A percentile compares a stretch with the other conserved stretches of the same genome.
Conservation (phyloP, 2,797 vertebrate genomes). For the Malacoctenus gilli region DNA sequence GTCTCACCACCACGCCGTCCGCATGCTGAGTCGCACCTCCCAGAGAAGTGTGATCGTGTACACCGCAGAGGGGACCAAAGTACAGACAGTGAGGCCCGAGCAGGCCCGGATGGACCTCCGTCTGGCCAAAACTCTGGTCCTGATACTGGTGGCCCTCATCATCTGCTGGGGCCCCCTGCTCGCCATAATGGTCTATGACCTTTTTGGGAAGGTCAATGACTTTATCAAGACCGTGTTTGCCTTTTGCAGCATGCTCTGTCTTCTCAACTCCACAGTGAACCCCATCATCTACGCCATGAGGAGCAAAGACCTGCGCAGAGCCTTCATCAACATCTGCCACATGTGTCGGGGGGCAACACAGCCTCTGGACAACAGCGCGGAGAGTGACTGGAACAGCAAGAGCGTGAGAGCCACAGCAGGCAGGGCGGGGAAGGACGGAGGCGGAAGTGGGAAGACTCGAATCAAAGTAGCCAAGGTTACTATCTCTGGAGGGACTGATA, state of each 20-base stretch:
- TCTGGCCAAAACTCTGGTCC: slow-evolving; percentile 96
- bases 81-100: slow-evolving; percentile 93
- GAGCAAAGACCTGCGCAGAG: slow-evolving; percentile 95
- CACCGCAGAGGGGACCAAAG: slow-evolving; percentile 91
- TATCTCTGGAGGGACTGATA: slow-evolving; percentile 92
- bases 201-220: slow-evolving; percentile 97
- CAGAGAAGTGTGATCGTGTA: slow-evolving; percentile 95
- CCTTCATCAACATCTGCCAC: slow-evolving; percentile 91
- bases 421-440: slow-evolving; percentile 75
- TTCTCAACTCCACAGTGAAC: slow-evolving; percentile 98
- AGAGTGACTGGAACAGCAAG: slow-evolving; percentile 94
- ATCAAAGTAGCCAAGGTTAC: slow-evolving; percentile 96
- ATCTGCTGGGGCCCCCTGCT: slow-evolving; percentile 99
- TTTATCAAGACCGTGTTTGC: slow-evolving; percentile 96
- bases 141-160: slow-evolving; percentile 95
- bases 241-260: slow-evolving; percentile 96
- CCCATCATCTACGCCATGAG: slow-evolving; percentile 98
- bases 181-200: slow-evolving; percentile 97
- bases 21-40: slow-evolving; percentile 95
- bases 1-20: slow-evolving; percentile 94
- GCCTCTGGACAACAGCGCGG: slow-evolving; percentile 91
- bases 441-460: slow-evolving; percentile 87
- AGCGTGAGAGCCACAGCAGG: slow-evolving; percentile 86
- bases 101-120: slow-evolving; percentile 98
- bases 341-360: slow-evolving; percentile 85